Base-by-base conservation (phyloP, 2,888 invertebrate species). In the Achlya flavicornis region DNA sequence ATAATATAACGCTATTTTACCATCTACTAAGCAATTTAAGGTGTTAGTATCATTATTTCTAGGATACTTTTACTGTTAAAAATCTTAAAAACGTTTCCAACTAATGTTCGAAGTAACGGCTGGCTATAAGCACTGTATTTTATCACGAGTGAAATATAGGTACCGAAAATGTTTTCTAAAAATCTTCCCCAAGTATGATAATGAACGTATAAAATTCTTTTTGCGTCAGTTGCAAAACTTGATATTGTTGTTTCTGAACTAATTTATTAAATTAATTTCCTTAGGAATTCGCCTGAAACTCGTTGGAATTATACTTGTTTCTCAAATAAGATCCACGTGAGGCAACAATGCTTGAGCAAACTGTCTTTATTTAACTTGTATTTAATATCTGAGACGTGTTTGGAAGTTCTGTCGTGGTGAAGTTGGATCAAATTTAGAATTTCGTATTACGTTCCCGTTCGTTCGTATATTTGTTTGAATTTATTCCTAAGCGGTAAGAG, bases 341-440 rank as follows among this genome's bases (percentile, higher is more conserved):
- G 84, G 80, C 80, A 81, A 86, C 85, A 89, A 85, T 85, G 83
- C 87, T 88, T 78, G 78, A 67, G 79, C 77, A 77, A 87, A 89
- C 81, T 87, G 89, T 89, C 88, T 89, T 88, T 87, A 89, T 89
- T 86, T 88, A 85, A 89, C 86, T 91, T 89, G 87, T 91, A 89
- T 92, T 89, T 90, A 90, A 92, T 91, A 91, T 90, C 76, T 80
- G 83, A 77, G 81, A 90, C 90, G 88, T 89, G 90, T 91, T 90
- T 71, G 65, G 74, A 85, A 91, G 80, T 90, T 88, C 72, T 70
- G 72, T 78, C 78, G 77, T 78, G 75, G 75, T 79, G 70, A 76
- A 86, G 82, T 76, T 84, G 79, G 69, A 79, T 81, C 72, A 83
- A 88, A 86, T 90, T 90, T 74, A 76, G 83, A 89, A 86, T 90